These are phyloP conservation scores for Gavialis gangeticus DNA, from an alignment of 2,113 vertebrate genomes.

Conservation along the genomic window DNA sequence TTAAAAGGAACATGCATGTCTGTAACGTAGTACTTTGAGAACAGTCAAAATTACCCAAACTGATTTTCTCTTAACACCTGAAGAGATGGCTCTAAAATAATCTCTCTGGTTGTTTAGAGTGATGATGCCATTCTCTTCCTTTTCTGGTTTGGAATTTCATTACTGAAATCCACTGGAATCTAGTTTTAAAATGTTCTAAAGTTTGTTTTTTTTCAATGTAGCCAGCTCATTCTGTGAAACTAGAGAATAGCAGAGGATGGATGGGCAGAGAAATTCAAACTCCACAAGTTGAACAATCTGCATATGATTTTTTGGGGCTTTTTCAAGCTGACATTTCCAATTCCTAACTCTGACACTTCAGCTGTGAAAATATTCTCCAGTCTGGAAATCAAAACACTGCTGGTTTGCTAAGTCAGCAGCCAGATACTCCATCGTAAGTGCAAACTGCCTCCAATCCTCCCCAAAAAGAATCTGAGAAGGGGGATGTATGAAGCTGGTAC, in stretches of 20 bases:
- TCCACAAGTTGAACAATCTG: background rate
- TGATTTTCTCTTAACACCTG: background rate
- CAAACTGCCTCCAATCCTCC: background rate
- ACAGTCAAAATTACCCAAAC: background rate
- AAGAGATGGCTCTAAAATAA: background rate
- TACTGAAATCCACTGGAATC: background rate
- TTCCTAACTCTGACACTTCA: background rate
- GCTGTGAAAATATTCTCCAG: background rate
- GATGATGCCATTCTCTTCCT: background rate
- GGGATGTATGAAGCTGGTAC: background rate
- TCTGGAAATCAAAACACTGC: background rate
- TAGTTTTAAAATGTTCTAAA: background rate
- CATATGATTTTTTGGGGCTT: background rate
- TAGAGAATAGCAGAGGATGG: background rate
- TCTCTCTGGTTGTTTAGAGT: background rate
- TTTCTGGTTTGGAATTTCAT: background rate
- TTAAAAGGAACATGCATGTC: conserved; percentile 17
- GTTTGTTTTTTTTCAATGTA: background rate
- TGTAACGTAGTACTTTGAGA: background rate
- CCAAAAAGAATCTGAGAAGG: background rate
- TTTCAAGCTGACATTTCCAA: background rate
- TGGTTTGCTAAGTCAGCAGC: background rate
- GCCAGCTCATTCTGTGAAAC: background rate
- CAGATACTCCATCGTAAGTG: background rate
- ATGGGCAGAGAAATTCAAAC: background rate